Evolutionary conservation across 2,113 vertebrate genomes (phyloP), one percentile per base, ranked within the genome.

Genomic region (Cebidichthys violaceus): DNA sequence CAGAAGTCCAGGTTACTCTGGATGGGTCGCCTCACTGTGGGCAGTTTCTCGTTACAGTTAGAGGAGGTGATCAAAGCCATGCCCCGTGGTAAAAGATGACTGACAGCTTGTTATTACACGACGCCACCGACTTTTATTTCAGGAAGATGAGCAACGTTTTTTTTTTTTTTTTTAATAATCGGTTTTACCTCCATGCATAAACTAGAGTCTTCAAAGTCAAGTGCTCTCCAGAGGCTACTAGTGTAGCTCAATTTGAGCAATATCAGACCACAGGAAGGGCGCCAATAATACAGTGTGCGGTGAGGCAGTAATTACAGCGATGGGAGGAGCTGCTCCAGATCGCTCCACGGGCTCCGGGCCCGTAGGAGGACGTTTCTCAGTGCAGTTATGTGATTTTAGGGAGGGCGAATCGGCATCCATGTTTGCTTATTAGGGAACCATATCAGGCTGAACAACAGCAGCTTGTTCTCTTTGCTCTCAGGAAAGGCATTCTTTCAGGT

Each of bases 261-360:
- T 37, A 85, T 79, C 24, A 81, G 73, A 80, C 47, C n/a, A 50
- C 10, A 20, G 22, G 17, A 69, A 18, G 62, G 69, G 54, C 22
- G 73, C 52, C 84, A 90, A 90, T 75, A 84, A 57, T n/a, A 27
- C 74, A 75, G 67, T 14, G 27, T n/a, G n/a, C 74, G 73, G 67
- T 14, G 27, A 72, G 50, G 77, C 64, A 57, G 70, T 83, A 78
- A 90, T 81, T 86, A 86, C 57, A 75, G 72, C 4, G 24, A 60
- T 15, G 41, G 86, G 87, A 77, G 85, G 78, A 78, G 88, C 82
- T 24, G 78, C 55, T 54, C 65, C 50, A 66, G 66, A 68, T 73
- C 2, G 20, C 74, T 67, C 72, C 79, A 76, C 87, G 74, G 86
- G 81, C 79, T 70, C 50, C 55, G 5, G 33, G 72, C 43, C 66